These are phyloP conservation scores for Asarcornis scutulata DNA, from an alignment of 2,113 vertebrate species.

Conservation along the genomic window DNA sequence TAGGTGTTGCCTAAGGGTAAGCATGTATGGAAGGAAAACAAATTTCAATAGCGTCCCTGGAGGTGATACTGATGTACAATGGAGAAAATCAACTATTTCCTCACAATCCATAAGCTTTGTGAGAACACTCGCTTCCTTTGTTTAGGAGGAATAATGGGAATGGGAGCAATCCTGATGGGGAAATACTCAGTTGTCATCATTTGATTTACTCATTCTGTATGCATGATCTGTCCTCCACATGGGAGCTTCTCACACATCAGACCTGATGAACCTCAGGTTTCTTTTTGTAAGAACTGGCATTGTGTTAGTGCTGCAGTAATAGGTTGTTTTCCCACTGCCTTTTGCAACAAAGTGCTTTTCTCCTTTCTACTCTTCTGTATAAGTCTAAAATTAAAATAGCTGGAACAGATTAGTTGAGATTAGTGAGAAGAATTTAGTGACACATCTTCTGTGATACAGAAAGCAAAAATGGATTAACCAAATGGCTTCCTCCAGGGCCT, in stretches of 20 bases:
- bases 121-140: background rate
- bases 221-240: background rate
- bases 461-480: background rate
- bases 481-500: background rate
- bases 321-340: background rate
- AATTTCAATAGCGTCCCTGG: background rate
- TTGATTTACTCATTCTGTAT: background rate
- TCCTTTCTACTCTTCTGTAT: background rate
- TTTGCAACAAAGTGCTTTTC: background rate
- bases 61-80: background rate
- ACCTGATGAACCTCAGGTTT: background rate
- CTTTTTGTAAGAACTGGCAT: background rate
- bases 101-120: background rate
- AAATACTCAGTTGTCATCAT: background rate
- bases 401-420: background rate
- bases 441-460: background rate
- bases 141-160: background rate
- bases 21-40: background rate
- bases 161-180: background rate
- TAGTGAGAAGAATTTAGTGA: background rate
- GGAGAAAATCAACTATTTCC: background rate
- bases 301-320: background rate
- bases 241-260: background rate
- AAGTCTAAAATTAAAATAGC: conserved; percentile 17
- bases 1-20: background rate